Evolutionary conservation across 2,113 vertebrate genomes (phyloP).

Genomic region (Epinephelus moara): DNA sequence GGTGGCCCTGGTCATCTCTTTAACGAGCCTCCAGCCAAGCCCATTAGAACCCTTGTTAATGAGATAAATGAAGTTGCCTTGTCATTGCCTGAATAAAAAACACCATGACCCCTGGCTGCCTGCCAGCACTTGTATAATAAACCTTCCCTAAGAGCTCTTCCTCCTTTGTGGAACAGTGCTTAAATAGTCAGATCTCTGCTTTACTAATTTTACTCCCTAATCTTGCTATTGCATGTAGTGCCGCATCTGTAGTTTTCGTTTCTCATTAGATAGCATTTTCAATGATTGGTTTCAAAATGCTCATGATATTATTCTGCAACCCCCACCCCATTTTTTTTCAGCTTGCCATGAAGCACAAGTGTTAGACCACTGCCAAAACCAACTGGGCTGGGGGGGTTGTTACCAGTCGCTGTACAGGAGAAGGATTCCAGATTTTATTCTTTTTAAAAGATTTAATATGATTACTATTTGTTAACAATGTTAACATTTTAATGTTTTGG

Average conservation of each 20-base stretch:
- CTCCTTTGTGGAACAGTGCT: background rate
- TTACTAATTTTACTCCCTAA: background rate
- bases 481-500: constrained; percentile 62
- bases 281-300: background rate
- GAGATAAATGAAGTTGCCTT: constrained; percentile 48
- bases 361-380: constrained; percentile 87
- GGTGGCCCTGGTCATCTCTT: constrained; percentile 48
- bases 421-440: constrained; percentile 69
- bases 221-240: background rate
- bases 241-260: background rate
- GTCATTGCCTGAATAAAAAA: constrained; percentile 22
- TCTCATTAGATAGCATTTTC: background rate
- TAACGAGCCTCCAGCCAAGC: constrained; percentile 46
- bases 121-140: background rate
- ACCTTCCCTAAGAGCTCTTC: background rate
- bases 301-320: constrained; percentile 16
- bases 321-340: constrained; percentile 77
- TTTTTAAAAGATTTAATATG: constrained; percentile 65
- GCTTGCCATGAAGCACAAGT: constrained; percentile 99
- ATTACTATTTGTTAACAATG: constrained; percentile 72
- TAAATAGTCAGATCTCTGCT: background rate
- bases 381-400: constrained; percentile 60
- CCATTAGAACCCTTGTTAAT: constrained; percentile 56
- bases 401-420: constrained; percentile 66
- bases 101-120: background rate